Conservation (phyloP, 2,113 vertebrate genomes). For the Calypte anna region DNA sequence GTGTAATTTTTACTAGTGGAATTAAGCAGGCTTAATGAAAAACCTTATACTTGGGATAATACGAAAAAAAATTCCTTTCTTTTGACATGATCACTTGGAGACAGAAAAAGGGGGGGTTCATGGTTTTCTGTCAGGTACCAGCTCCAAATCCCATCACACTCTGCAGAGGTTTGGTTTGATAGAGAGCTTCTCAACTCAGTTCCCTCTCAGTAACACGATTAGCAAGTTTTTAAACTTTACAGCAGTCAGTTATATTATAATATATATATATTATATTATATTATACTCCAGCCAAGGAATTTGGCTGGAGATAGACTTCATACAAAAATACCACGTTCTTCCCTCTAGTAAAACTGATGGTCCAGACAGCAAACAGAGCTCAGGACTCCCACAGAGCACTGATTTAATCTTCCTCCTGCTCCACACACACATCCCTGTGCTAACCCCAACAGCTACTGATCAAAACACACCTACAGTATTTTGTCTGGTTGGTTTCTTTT, state of each 20-base stretch:
- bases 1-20: slow-evolving; percentile 15
- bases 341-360: background rate
- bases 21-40: slow-evolving; percentile 55
- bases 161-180: background rate
- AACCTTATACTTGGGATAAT: slow-evolving; percentile 31
- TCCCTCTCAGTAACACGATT: slow-evolving; percentile 9
- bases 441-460: background rate
- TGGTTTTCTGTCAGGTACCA: slow-evolving; percentile 31
- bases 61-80: background rate
- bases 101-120: slow-evolving; percentile 40
- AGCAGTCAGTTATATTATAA: slow-evolving; percentile 25
- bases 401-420: slow-evolving; percentile 21
- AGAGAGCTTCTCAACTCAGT: background rate
- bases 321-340: background rate
- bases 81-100: slow-evolving; percentile 46
- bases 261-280: background rate
- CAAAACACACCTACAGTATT: background rate
- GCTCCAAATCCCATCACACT: slow-evolving; percentile 43
- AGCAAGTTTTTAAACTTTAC: slow-evolving; percentile 14
- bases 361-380: background rate
- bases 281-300: background rate
- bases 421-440: background rate
- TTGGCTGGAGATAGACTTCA: slow-evolving; percentile 23
- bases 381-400: background rate
- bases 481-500: background rate